These are phyloP conservation scores for Chloropsis hardwickii DNA, from an alignment of 2,113 vertebrate genomes.

Conservation along the genomic window DNA sequence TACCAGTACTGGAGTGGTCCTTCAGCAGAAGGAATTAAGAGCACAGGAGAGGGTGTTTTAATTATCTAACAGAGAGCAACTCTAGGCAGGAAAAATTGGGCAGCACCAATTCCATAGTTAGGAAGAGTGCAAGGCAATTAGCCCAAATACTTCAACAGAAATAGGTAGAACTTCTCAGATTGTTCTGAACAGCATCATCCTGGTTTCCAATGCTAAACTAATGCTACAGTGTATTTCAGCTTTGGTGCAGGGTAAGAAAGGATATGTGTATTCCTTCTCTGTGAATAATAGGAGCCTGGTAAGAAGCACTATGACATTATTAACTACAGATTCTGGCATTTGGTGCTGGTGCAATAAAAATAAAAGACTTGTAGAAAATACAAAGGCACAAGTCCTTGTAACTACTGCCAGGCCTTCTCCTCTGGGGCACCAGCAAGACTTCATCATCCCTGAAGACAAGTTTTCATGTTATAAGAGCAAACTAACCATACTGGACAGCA, in stretches of 20 bases:
- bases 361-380: background rate
- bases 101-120: background rate
- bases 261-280: background rate
- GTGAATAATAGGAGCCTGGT: background rate
- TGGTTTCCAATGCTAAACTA: background rate
- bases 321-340: background rate
- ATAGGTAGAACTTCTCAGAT: background rate
- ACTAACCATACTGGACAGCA: background rate
- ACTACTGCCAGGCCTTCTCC: background rate
- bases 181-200: background rate
- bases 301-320: background rate
- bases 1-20: background rate
- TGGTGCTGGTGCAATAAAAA: background rate
- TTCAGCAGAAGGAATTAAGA: background rate
- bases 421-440: slow-evolving; percentile 8
- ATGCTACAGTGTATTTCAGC: background rate
- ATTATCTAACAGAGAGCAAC: background rate
- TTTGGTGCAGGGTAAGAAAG: background rate
- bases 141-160: background rate
- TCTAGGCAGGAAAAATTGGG: background rate
- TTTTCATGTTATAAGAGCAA: background rate
- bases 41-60: background rate
- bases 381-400: background rate
- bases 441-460: background rate
- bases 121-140: background rate